phyloP scores from a whole-genome alignment of 2,113 vertebrate species.

The Centropus unirufus region DNA sequence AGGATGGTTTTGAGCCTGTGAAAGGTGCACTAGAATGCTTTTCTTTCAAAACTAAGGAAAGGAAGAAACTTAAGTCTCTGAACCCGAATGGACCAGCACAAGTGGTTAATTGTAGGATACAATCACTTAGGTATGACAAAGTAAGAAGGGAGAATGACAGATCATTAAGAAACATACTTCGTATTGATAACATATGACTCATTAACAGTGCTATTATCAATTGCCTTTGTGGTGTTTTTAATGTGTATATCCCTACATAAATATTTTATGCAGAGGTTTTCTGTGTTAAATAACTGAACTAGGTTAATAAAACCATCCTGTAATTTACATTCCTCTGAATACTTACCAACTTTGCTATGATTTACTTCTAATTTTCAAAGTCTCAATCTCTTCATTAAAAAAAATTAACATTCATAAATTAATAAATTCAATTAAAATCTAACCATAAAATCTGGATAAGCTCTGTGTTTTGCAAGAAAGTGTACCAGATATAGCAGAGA shows the following conservation, averaged over 20 bases:
- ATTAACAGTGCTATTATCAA: neutral
- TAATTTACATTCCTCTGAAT: neutral
- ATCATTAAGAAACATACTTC: neutral
- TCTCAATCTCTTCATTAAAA: neutral
- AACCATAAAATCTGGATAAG: neutral
- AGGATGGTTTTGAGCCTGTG: neutral
- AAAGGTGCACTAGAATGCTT: neutral
- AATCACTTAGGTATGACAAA: neutral
- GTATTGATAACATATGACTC: neutral
- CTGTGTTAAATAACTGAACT: neutral
- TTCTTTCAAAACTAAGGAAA: neutral
- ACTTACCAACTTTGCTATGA: neutral
- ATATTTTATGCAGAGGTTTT: neutral
- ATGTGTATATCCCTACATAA: neutral
- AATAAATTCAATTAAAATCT: neutral
- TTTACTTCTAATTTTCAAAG: neutral
- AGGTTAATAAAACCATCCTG: neutral
- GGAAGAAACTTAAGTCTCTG: neutral
- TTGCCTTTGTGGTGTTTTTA: neutral
- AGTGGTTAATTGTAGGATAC: neutral
- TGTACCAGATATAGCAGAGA: neutral
- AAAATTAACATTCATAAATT: neutral
- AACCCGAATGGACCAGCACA: neutral
- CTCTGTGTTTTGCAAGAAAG: neutral
- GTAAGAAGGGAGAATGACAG: neutral